Conservation (phyloP, 1,140 invertebrate genomes). For the Ylistrum balloti region DNA sequence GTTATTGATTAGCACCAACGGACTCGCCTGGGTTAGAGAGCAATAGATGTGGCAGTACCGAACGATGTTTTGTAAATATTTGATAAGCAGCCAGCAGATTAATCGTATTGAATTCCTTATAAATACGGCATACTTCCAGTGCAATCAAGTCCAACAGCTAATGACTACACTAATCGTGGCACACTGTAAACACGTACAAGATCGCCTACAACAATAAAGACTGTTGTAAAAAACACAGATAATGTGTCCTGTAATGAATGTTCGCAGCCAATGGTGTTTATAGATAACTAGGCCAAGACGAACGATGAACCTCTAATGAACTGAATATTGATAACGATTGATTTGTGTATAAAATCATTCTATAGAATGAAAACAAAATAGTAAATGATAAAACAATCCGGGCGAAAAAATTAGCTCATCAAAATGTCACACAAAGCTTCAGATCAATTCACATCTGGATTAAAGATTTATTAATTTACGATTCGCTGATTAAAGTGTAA, state of each 20-base stretch:
- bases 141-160: neutral
- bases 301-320: no score
- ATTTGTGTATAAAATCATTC: no score
- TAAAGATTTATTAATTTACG: no score
- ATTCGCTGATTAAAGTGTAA: no score
- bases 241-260: neutral
- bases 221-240: neutral
- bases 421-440: no score
- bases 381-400: no score
- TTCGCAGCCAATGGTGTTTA: neutral
- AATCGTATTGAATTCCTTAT: neutral
- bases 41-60: neutral
- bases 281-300: no score
- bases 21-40: neutral
- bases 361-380: no score
- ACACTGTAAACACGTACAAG: neutral
- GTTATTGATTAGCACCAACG: slow-evolving; percentile 18
- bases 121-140: neutral
- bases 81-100: slow-evolving; percentile 11
- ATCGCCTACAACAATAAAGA: neutral
- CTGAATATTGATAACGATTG: no score
- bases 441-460: no score
- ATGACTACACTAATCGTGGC: neutral
- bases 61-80: neutral
- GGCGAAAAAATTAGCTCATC: no score